Evolutionary conservation across 2,113 vertebrate species (phyloP).

Genomic region (Micronisus gabar): DNA sequence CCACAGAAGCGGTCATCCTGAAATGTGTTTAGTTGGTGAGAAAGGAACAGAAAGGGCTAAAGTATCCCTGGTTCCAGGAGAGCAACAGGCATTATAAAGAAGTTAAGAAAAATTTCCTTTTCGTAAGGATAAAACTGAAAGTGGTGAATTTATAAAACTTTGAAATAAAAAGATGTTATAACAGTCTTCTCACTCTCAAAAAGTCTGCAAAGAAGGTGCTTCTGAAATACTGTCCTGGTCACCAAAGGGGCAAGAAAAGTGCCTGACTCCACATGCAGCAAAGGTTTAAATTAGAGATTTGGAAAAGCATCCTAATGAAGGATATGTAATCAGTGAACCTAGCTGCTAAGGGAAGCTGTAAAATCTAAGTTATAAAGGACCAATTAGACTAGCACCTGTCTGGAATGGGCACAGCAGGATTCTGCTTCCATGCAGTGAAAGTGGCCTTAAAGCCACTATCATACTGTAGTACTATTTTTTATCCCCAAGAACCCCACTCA

Average conservation of each 20-base stretch:
- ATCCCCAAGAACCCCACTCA: neutral
- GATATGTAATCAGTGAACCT: neutral
- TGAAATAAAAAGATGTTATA: neutral
- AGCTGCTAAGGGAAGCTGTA: neutral
- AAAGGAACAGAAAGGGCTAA: neutral
- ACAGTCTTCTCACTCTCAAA: neutral
- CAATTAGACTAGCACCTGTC: conserved; percentile 39
- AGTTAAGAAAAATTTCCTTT: neutral
- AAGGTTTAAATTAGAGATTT: neutral
- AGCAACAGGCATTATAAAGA: neutral
- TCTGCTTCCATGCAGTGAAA: neutral
- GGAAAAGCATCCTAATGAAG: neutral
- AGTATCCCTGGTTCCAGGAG: neutral
- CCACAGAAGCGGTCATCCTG: neutral
- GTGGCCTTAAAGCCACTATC: neutral
- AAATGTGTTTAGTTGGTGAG: neutral
- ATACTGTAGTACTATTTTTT: neutral
- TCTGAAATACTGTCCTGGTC: neutral
- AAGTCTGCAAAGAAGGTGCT: neutral
- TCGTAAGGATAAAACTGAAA: neutral
- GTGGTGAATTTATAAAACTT: neutral
- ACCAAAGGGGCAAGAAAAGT: neutral
- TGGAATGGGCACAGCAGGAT: neutral
- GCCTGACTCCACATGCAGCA: neutral
- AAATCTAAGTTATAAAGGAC: neutral